These are phyloP conservation scores for Podabrus alpinus DNA, from an alignment of 2,888 invertebrate species.

Conservation along the genomic window DNA sequence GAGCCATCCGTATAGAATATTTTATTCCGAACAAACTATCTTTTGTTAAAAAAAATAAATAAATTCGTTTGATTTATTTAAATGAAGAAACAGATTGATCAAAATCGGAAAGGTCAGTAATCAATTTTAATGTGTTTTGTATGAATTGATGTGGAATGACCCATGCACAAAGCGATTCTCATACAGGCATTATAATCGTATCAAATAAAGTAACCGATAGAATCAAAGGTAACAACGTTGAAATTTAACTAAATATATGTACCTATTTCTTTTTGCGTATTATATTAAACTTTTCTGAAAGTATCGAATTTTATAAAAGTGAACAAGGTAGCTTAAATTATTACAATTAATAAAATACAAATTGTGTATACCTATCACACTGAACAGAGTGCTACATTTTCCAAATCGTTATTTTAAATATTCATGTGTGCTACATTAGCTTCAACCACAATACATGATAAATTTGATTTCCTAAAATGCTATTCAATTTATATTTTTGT, in stretches of 20 bases:
- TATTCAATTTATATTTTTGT: not conserved
- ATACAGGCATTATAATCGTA: not conserved
- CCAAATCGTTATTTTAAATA: not conserved
- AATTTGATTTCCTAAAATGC: not conserved
- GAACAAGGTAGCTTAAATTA: not conserved
- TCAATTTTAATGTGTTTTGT: not conserved
- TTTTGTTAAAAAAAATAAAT: not conserved
- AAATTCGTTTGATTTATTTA: not conserved
- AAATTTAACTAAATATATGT: not conserved
- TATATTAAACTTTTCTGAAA: not conserved
- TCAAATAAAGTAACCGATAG: not conserved
- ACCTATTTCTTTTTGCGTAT: not conserved
- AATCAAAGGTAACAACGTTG: not conserved
- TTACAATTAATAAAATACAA: not conserved
- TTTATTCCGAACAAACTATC: not conserved
- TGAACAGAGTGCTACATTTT: not conserved
- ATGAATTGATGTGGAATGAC: not conserved
- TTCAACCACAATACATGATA: not conserved
- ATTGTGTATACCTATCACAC: not conserved
- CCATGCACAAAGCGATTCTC: not conserved
- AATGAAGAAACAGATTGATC: not conserved
- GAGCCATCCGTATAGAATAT: not conserved
- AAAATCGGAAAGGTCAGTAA: not conserved
- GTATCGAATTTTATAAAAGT: not conserved
- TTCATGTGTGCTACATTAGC: not conserved